Evolutionary conservation across 2,888 invertebrate genomes (phyloP).

Genomic region (Macropis europaea): DNA sequence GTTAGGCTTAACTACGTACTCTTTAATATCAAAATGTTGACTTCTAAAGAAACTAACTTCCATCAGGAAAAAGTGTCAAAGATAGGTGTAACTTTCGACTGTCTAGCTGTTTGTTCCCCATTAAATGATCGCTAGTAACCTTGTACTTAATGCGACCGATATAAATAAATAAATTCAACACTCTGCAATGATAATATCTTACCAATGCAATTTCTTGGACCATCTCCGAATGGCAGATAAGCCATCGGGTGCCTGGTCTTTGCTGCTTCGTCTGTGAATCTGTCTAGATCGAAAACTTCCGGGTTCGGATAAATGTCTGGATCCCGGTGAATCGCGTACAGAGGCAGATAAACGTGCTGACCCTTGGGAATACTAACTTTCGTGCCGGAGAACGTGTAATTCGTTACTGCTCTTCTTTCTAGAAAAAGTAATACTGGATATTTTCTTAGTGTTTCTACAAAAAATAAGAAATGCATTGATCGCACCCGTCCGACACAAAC

Average conservation of each 20-base stretch:
- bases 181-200: slow-evolving; percentile 1
- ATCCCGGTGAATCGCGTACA: slow-evolving; percentile 65
- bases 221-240: slow-evolving; percentile 66
- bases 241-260: slow-evolving; percentile 59
- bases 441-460: slow-evolving; percentile 66
- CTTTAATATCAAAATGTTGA: too few species aligned
- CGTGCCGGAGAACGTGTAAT: slow-evolving; percentile 62
- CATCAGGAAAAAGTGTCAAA: too few species aligned
- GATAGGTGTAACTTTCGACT: too few species aligned
- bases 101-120: too few species aligned
- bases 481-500: too few species aligned
- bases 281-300: slow-evolving; percentile 66
- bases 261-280: slow-evolving; percentile 59
- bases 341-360: slow-evolving; percentile 58
- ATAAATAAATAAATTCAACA: too few species aligned
- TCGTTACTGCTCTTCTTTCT: slow-evolving; percentile 43
- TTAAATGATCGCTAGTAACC: too few species aligned
- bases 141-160: too few species aligned
- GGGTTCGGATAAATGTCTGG: slow-evolving; percentile 67
- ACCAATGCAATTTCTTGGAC: slow-evolving; percentile 70
- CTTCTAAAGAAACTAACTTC: too few species aligned
- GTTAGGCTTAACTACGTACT: too few species aligned
- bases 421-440: slow-evolving; percentile 60
- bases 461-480: background rate
- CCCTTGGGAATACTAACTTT: slow-evolving; percentile 38